Conservation (phyloP, 2,113 vertebrate genomes). For the Marcusenius ussheri region DNA sequence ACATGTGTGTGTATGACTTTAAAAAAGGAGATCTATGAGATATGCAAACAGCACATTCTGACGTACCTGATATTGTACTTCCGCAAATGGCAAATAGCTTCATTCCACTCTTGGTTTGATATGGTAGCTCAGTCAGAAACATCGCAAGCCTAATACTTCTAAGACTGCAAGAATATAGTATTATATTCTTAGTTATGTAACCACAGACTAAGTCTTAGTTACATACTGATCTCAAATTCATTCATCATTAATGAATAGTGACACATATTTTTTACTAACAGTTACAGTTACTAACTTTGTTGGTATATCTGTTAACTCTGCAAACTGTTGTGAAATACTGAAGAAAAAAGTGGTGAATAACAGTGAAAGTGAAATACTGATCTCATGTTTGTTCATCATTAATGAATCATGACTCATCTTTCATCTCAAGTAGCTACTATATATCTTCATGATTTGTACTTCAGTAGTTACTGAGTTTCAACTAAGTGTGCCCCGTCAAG, state of each 20-base stretch:
- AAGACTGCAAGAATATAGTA: neutral
- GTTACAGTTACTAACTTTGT: neutral
- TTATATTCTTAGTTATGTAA: neutral
- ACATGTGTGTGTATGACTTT: neutral
- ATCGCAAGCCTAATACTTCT: neutral
- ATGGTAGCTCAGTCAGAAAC: neutral
- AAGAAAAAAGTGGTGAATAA: neutral
- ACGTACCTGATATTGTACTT: neutral
- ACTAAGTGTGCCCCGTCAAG: neutral
- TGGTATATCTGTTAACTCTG: neutral
- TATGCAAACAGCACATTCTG: neutral
- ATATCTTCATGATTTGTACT: neutral
- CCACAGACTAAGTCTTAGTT: neutral
- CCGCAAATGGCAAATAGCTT: neutral
- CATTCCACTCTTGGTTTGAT: neutral
- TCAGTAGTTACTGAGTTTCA: neutral
- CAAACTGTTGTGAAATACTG: neutral
- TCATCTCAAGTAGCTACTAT: neutral
- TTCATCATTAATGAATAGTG: neutral
- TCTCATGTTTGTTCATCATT: neutral
- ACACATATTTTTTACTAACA: neutral
- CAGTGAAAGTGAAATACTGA: neutral
- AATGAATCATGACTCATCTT: neutral
- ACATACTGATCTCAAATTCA: neutral
- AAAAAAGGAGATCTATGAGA: neutral